Conservation (phyloP, 2,888 invertebrate genomes). For the Elmis aenea region DNA sequence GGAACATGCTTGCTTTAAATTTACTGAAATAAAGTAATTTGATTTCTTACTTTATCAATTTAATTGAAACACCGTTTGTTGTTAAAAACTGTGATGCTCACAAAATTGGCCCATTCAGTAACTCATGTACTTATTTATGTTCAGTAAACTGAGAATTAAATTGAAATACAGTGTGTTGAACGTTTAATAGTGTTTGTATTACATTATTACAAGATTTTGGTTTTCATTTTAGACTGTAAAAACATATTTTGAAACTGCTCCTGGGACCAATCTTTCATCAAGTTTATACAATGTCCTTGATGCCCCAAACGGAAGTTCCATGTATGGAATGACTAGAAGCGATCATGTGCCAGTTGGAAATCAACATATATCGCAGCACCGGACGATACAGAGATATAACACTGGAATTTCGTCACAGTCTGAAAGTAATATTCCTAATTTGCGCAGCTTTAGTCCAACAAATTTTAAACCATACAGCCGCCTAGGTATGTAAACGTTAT, state of each 20-base stretch:
- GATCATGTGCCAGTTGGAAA: slow-evolving; percentile 29
- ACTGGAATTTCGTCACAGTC: slow-evolving; percentile 43
- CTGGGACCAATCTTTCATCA: slow-evolving; percentile 39
- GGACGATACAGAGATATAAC: slow-evolving; percentile 28
- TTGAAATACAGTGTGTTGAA: no score
- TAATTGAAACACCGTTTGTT: no score
- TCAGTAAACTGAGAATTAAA: no score
- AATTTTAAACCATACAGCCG: slow-evolving; percentile 38
- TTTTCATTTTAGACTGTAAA: slow-evolving; percentile 47
- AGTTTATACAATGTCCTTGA: slow-evolving; percentile 45
- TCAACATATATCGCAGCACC: slow-evolving; percentile 16
- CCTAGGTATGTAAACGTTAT: slow-evolving; percentile 37
- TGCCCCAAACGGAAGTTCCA: slow-evolving; percentile 32
- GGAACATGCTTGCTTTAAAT: no score
- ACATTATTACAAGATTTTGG: slow-evolving; percentile 6
- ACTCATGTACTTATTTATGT: no score
- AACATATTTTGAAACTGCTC: slow-evolving; percentile 50
- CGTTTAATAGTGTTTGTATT: background rate
- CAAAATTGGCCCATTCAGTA: no score
- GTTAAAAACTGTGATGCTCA: no score
- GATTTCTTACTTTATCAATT: no score
- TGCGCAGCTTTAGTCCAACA: slow-evolving; percentile 42
- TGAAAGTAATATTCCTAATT: slow-evolving; percentile 45
- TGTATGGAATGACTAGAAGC: slow-evolving; percentile 35
- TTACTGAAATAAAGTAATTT: no score